phyloP scores from a whole-genome alignment of 1,140 invertebrate genomes.

The Grapholita molesta region DNA sequence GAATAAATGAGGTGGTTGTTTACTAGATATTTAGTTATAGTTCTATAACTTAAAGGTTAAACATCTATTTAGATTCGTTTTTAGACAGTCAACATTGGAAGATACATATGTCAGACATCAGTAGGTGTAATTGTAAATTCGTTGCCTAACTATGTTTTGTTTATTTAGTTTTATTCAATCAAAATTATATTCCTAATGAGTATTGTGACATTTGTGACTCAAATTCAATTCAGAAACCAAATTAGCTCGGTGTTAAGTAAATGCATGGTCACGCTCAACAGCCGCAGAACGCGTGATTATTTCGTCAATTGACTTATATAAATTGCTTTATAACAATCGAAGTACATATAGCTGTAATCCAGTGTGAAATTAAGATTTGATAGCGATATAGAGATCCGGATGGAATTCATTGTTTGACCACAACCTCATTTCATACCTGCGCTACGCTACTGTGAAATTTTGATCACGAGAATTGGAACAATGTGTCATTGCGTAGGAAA shows the following conservation, averaged over 20 bases:
- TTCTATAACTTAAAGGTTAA: too few relatives aligned
- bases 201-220: neutral
- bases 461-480: constrained; percentile 23
- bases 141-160: neutral
- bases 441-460: constrained; percentile 58
- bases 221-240: neutral
- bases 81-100: too few relatives aligned
- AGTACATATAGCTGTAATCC: constrained; percentile 38
- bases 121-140: too few relatives aligned
- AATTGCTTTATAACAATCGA: constrained; percentile 11
- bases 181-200: neutral
- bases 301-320: constrained; percentile 31
- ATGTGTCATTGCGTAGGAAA: constrained; percentile 34
- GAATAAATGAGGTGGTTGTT: too few relatives aligned
- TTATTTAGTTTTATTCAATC: neutral
- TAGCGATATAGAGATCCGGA: constrained; percentile 28
- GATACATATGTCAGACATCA: too few relatives aligned
- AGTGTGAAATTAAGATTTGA: constrained; percentile 62
- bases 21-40: too few relatives aligned
- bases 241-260: constrained; percentile 19
- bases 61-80: too few relatives aligned
- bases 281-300: constrained; percentile 25
- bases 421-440: constrained; percentile 64
- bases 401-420: constrained; percentile 64
- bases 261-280: constrained; percentile 26